Conservation (phyloP, 1,140 invertebrate genomes). For the Apis laboriosa region DNA sequence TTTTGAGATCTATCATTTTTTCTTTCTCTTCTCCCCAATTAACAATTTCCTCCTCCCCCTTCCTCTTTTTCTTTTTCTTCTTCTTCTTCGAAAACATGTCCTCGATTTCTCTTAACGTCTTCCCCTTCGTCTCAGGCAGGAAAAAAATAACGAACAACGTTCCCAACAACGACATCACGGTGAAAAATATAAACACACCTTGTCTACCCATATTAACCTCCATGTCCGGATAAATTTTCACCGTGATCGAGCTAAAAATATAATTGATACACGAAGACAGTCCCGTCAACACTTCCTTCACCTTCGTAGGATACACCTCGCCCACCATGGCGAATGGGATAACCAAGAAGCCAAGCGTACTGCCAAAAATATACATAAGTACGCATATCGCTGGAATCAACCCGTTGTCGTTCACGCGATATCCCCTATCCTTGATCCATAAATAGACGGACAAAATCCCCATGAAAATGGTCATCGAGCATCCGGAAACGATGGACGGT, state of each 20-base stretch:
- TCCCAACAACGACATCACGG: conserved; percentile 84
- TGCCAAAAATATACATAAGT: conserved; percentile 83
- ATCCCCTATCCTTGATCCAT: conserved; percentile 70
- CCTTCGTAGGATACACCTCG: conserved; percentile 86
- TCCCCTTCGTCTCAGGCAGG: conserved; percentile 91
- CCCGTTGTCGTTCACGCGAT: conserved; percentile 60
- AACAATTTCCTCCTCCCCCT: background rate
- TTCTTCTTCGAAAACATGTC: conserved; percentile 79
- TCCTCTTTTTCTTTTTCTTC: background rate
- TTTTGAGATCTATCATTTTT: background rate
- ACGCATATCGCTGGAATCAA: conserved; percentile 81
- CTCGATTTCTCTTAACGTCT: conserved; percentile 87
- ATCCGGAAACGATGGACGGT: conserved; percentile 83
- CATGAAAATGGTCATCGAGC: conserved; percentile 84
- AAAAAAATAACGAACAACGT: conserved; percentile 85
- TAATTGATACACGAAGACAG: conserved; percentile 86
- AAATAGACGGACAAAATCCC: conserved; percentile 80
- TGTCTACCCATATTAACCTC: conserved; percentile 82
- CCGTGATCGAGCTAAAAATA: conserved; percentile 87
- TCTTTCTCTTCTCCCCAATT: no score
- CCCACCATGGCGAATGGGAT: conserved; percentile 89
- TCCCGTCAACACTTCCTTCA: conserved; percentile 86
- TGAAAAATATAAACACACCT: conserved; percentile 88
- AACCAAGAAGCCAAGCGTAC: conserved; percentile 84
- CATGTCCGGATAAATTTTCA: conserved; percentile 87